Percentiles rank a stretch among this genome's conserved stretches.
These are phyloP conservation scores for Prunella himalayana DNA, from an alignment of 2,113 vertebrate genomes.

Conservation along the genomic window DNA sequence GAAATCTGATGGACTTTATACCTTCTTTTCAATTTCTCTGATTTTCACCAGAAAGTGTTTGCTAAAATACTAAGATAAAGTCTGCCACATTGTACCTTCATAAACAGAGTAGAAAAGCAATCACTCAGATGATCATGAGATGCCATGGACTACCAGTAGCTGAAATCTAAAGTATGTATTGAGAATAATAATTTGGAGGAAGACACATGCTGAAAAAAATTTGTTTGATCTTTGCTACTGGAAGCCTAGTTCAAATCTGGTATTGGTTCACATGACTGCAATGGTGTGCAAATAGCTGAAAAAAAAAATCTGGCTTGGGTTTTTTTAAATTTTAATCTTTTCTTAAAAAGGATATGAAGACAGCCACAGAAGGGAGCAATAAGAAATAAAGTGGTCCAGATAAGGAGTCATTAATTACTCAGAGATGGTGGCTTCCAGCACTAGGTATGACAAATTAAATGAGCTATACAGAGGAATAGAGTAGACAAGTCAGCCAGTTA, in stretches of 20 bases:
- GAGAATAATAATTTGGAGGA: background rate
- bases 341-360: background rate
- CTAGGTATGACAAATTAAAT: background rate
- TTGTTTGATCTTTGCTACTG: background rate
- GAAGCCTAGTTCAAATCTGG: background rate
- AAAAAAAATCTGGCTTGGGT: background rate
- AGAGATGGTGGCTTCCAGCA: background rate
- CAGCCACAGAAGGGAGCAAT: background rate
- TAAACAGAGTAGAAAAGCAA: background rate
- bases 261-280: background rate
- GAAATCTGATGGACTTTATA: background rate
- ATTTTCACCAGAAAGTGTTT: background rate
- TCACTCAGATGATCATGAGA: background rate
- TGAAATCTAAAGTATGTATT: background rate
- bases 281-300: background rate
- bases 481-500: background rate
- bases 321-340: background rate
- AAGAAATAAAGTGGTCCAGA: background rate
- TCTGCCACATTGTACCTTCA: background rate
- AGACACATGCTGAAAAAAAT: background rate
- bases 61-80: background rate
- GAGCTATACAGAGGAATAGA: background rate
- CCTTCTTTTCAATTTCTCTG: background rate
- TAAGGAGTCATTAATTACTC: background rate
- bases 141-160: background rate